phyloP scores from a whole-genome alignment of 2,797 vertebrate species.

The Myripristis jacobus region DNA sequence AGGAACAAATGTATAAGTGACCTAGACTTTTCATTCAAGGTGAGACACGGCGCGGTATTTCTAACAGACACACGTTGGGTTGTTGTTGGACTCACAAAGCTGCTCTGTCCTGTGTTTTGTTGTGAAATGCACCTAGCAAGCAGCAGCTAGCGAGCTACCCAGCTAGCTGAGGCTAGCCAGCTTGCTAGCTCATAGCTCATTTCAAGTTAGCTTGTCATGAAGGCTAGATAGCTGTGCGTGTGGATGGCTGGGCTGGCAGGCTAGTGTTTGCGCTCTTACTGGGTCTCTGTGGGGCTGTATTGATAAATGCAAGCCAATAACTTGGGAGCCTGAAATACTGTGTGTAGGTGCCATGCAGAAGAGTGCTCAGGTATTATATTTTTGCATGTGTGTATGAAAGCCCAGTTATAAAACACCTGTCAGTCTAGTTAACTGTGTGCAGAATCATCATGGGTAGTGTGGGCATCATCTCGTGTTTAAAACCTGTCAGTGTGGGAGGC shows the following conservation, averaged over 20 bases:
- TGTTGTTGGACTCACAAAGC: neutral
- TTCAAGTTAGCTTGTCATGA: neutral
- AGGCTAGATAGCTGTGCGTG: slow-evolving; percentile 43
- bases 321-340: neutral
- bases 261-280: neutral
- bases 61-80: neutral
- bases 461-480: neutral
- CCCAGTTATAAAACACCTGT: neutral
- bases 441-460: neutral
- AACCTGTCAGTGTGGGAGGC: neutral
- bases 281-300: neutral
- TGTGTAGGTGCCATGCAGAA: neutral
- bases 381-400: no score
- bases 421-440: neutral
- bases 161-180: slow-evolving; percentile 25
- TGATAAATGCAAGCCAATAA: neutral
- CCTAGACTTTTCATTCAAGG: slow-evolving; percentile 79
- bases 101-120: neutral
- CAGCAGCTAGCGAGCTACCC: slow-evolving; percentile 8
- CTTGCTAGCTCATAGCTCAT: slow-evolving; percentile 53
- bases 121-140: slow-evolving; percentile 1
- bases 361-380: no score
- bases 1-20: slow-evolving; percentile 76
- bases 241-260: slow-evolving; percentile 45
- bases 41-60: slow-evolving; percentile 62